Conservation (phyloP, 2,888 invertebrate genomes). For the Synanthedon tipuliformis region DNA sequence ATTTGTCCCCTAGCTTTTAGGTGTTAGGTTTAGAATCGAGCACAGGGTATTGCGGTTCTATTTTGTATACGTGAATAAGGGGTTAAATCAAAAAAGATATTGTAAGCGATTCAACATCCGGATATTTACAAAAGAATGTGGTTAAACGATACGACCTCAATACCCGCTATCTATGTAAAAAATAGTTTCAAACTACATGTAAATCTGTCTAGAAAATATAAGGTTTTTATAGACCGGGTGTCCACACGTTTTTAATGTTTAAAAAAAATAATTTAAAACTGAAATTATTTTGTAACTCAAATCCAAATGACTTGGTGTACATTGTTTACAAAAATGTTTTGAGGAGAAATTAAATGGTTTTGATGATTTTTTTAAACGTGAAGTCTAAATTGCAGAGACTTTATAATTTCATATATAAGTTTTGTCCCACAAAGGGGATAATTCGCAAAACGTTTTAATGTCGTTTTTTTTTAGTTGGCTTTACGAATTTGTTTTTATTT, state of each 20-base stretch:
- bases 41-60: slow-evolving; percentile 71
- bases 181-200: slow-evolving; percentile 33
- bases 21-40: slow-evolving; percentile 58
- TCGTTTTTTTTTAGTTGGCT: no score
- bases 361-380: no score
- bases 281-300: no score
- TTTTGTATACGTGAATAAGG: slow-evolving; percentile 59
- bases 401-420: no score
- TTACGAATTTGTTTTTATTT: no score
- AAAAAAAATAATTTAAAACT: no score
- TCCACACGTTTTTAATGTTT: background rate
- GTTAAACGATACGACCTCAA: slow-evolving; percentile 64
- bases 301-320: no score
- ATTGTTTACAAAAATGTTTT: no score
- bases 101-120: slow-evolving; percentile 45
- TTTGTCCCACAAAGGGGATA: no score
- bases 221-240: slow-evolving; percentile 12
- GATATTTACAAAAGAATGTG: slow-evolving; percentile 19
- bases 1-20: slow-evolving; percentile 64
- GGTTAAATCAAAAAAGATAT: background rate
- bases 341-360: no score
- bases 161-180: slow-evolving; percentile 54
- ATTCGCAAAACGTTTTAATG: no score
- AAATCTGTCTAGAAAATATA: slow-evolving; percentile 46
- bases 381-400: no score